Percentiles rank a stretch among this genome's conserved stretches.
These are phyloP conservation scores for Alces alces DNA, from an alignment of 2,113 vertebrate genomes.

Conservation along the genomic window DNA sequence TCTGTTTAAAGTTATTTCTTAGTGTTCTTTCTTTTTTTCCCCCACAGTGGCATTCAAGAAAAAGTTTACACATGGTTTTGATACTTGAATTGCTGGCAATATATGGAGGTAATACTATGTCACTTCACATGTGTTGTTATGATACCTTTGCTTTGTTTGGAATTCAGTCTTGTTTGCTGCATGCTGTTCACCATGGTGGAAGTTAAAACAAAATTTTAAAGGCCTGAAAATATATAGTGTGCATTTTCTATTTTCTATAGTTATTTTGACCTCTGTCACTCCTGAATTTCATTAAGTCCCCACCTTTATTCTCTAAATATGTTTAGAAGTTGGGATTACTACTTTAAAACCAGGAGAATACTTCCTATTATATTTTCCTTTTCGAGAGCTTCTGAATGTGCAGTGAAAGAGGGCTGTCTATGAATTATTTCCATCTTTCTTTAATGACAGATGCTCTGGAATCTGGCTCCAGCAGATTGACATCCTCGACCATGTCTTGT, in stretches of 20 bases:
- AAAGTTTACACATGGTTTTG: constrained; percentile 53
- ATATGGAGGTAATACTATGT: constrained; percentile 26
- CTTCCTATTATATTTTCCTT: background rate
- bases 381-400: background rate
- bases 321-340: background rate
- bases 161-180: constrained; percentile 38
- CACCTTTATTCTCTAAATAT: background rate
- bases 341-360: too few species aligned
- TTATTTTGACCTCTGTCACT: background rate
- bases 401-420: background rate
- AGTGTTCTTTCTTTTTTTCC: constrained; percentile 1
- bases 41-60: constrained; percentile 64
- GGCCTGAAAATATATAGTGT: background rate
- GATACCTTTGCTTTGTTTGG: constrained; percentile 70
- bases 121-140: constrained; percentile 15
- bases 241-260: constrained; percentile 20
- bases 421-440: background rate
- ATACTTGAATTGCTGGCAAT: constrained; percentile 48
- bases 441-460: background rate
- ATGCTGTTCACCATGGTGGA: constrained; percentile 33
- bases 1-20: constrained; percentile 50
- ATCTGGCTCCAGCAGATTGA: background rate
- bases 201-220: constrained; percentile 58
- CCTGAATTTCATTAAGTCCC: background rate
- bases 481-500: background rate